Conservation (phyloP, 2,113 vertebrate species). For the Panthera uncia region DNA sequence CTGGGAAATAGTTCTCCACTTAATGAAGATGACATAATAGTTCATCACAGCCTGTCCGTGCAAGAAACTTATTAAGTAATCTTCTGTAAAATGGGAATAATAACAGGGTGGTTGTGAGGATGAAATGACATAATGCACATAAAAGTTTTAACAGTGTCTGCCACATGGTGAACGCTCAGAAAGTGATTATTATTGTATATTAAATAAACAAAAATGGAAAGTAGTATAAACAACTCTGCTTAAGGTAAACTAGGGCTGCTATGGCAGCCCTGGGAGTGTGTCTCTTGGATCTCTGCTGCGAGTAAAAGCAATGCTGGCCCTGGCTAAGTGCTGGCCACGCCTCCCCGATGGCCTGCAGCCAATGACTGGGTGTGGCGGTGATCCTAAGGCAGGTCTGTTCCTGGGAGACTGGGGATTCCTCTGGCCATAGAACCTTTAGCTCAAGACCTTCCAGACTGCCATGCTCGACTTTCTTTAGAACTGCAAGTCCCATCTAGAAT, state of each 20-base stretch:
- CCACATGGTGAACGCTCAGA: neutral
- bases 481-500: neutral
- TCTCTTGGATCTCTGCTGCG: neutral
- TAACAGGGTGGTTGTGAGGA: neutral
- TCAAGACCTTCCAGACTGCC: neutral
- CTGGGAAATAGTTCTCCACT: neutral
- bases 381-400: neutral
- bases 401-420: neutral
- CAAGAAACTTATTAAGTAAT: conserved; percentile 16
- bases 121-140: neutral
- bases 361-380: neutral
- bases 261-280: neutral
- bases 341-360: neutral
- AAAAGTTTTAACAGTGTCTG: neutral
- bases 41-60: neutral
- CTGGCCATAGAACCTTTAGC: neutral
- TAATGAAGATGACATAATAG: neutral
- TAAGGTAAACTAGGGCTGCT: neutral
- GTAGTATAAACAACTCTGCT: neutral
- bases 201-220: neutral
- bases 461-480: neutral
- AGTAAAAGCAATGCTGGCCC: neutral
- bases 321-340: neutral
- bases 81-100: conserved; percentile 24
- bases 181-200: neutral